These are phyloP conservation scores for Laterallus jamaicensis DNA, from an alignment of 2,113 vertebrate genomes.

Conservation along the genomic window DNA sequence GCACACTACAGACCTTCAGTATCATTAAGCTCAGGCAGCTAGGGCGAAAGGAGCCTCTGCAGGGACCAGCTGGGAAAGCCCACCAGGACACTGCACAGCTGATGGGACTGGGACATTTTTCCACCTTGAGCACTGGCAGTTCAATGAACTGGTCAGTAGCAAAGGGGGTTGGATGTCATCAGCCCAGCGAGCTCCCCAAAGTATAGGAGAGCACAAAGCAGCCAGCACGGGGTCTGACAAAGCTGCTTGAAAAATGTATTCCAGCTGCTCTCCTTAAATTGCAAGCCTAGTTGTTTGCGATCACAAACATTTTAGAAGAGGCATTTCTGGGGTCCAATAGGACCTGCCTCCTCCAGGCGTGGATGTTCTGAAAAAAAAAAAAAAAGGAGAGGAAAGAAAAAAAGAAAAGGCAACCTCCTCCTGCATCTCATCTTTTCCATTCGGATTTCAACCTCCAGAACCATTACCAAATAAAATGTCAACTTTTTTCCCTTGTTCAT, in stretches of 20 bases:
- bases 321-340: not conserved
- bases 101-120: not conserved
- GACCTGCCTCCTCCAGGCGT: not conserved
- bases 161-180: not conserved
- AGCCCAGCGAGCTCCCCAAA: not conserved
- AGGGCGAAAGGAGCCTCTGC: not conserved
- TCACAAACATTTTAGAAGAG: not conserved
- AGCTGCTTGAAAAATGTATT: not conserved
- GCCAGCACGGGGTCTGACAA: not conserved
- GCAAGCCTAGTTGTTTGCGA: not conserved
- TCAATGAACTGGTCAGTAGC: not conserved
- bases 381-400: not conserved
- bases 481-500: slow-evolving; percentile 44
- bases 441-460: slow-evolving; percentile 1
- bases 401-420: not conserved
- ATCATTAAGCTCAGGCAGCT: not conserved
- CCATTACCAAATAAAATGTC: slow-evolving; percentile 62
- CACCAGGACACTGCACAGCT: not conserved
- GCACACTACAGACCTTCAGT: not conserved
- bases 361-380: not conserved
- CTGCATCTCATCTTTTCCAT: slow-evolving; percentile 16
- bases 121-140: fast-evolving
- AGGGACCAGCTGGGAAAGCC: not conserved
- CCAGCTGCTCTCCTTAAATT: slow-evolving; percentile 16
- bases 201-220: not conserved